These are phyloP conservation scores for Byasa hedistus DNA, from an alignment of 2,888 invertebrate genomes.

Conservation along the genomic window DNA sequence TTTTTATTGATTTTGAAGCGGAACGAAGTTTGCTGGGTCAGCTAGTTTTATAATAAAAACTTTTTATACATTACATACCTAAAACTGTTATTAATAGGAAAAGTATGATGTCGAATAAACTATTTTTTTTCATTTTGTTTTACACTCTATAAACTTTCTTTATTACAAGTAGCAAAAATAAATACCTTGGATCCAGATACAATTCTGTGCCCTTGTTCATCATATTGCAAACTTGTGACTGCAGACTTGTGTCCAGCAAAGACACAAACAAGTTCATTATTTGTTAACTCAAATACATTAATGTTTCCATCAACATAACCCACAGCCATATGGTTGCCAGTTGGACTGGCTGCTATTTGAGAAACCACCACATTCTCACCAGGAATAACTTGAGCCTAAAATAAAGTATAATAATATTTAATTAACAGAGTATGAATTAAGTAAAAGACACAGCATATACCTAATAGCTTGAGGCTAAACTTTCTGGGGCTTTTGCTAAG, in stretches of 20 bases:
- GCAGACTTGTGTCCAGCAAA: conserved; percentile 93
- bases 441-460: no score
- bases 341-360: conserved; percentile 86
- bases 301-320: conserved; percentile 95
- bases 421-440: neutral
- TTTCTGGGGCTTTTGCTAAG: no score
- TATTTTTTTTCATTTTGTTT: no score
- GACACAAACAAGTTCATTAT: conserved; percentile 84
- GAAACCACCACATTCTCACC: conserved; percentile 92
- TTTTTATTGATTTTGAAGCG: no score
- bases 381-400: conserved; percentile 85
- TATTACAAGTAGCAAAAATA: conserved; percentile 18
- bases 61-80: no score
- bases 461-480: no score
- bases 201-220: conserved; percentile 89
- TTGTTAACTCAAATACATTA: conserved; percentile 88
- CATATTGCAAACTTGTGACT: conserved; percentile 90
- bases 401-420: conserved; percentile 1
- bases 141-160: neutral
- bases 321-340: conserved; percentile 89
- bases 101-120: no score
- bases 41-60: no score
- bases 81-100: no score
- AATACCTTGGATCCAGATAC: conserved; percentile 92
- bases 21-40: no score